Evolutionary conservation across 2,888 invertebrate genomes (phyloP).

Genomic region (Exocentrus adspersus): DNA sequence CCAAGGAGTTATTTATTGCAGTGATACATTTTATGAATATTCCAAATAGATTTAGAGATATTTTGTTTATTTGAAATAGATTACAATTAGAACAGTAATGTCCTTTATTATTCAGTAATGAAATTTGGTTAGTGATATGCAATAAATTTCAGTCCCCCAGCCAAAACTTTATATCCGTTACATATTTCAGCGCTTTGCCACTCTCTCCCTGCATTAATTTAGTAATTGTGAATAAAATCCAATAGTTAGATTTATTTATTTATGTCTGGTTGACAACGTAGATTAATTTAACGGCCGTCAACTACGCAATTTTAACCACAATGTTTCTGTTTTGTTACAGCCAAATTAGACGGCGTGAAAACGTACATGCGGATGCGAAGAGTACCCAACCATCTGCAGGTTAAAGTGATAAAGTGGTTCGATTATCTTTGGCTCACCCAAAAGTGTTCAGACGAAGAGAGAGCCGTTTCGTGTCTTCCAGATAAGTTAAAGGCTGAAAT

Average conservation of each 20-base stretch:
- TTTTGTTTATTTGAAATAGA: too few relatives aligned
- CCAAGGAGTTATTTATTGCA: too few relatives aligned
- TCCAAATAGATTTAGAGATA: too few relatives aligned
- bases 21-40: too few relatives aligned
- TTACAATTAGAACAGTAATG: background rate
- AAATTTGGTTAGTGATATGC: background rate
- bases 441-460: constrained; percentile 97
- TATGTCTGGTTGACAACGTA: constrained; percentile 11
- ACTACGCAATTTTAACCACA: background rate
- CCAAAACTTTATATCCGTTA: background rate
- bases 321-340: constrained; percentile 71
- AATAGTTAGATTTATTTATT: background rate
- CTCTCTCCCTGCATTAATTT: background rate
- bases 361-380: constrained; percentile 98
- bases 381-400: constrained; percentile 94
- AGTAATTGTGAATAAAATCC: background rate
- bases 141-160: background rate
- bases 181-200: constrained; percentile 1
- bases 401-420: constrained; percentile 99
- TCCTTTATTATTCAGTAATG: background rate
- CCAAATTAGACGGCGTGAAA: constrained; percentile 97
- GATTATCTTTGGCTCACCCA: constrained; percentile 99
- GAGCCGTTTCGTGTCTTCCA: constrained; percentile 93
- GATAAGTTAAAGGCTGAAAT: constrained; percentile 99
- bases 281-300: background rate